Evolutionary conservation across 2,888 invertebrate genomes (phyloP).

Genomic region (Ichneumon xanthorius): DNA sequence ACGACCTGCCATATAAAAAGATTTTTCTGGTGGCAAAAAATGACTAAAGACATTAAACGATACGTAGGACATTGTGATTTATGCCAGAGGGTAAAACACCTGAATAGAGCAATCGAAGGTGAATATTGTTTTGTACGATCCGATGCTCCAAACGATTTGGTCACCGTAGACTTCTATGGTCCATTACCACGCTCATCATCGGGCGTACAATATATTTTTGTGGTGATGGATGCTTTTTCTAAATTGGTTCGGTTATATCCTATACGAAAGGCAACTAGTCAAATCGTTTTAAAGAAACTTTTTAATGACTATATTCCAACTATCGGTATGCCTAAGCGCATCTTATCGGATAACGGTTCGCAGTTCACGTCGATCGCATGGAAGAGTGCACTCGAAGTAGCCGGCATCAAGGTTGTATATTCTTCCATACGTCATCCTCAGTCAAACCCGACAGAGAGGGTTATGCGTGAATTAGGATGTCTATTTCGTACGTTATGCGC

Average conservation of each 20-base stretch:
- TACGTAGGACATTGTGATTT: neutral
- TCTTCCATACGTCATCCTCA: conserved; percentile 35
- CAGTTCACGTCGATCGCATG: conserved; percentile 5
- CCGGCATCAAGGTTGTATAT: neutral
- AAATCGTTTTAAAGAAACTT: conserved; percentile 6
- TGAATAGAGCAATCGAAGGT: neutral
- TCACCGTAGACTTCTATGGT: conserved; percentile 33
- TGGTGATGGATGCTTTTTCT: conserved; percentile 13
- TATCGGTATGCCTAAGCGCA: conserved; percentile 6
- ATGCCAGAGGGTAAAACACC: conserved; percentile 6
- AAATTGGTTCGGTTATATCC: conserved; percentile 22
- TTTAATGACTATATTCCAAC: neutral
- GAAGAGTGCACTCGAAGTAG: neutral
- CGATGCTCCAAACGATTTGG: neutral
- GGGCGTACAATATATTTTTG: conserved; percentile 15
- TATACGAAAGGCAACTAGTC: neutral
- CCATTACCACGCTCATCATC: conserved; percentile 7
- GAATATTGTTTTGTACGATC: conserved; percentile 10
- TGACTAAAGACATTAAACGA: conserved; percentile 48
- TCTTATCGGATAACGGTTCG: conserved; percentile 25
- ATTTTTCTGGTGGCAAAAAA: conserved; percentile 63
- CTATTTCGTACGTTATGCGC: conserved; percentile 2
- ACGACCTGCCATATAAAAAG: conserved; percentile 55
- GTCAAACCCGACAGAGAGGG: conserved; percentile 33
- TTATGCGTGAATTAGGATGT: conserved; percentile 31